phyloP scores from a whole-genome alignment of 2,113 vertebrate genomes.

The Hippotragus niger region DNA sequence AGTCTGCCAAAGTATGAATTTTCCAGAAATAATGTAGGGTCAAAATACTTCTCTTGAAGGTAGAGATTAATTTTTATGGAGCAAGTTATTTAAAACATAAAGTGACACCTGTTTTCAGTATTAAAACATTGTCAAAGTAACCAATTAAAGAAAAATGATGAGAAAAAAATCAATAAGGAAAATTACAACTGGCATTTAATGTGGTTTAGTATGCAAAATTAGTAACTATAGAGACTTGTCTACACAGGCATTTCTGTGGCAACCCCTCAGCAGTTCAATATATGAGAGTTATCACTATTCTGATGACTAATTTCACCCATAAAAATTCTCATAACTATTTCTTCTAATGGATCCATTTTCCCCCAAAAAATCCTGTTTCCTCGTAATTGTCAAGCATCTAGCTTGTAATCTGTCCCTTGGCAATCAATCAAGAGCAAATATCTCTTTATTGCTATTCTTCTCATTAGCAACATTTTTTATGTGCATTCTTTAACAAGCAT shows the following conservation, averaged over 20 bases:
- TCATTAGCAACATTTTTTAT: constrained; percentile 12
- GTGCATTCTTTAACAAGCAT: constrained; percentile 26
- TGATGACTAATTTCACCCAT: neutral
- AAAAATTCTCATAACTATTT: neutral
- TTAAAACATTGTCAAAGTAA: neutral
- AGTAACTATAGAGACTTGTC: neutral
- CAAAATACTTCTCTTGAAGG: neutral
- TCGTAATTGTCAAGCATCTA: neutral
- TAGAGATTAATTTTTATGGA: neutral
- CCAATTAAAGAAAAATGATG: neutral
- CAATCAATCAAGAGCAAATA: neutral
- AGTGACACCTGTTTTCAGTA: neutral
- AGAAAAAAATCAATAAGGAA: neutral
- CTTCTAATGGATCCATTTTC: neutral
- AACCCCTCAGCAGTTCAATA: neutral
- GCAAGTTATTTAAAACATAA: constrained; percentile 5
- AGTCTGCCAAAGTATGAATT: neutral
- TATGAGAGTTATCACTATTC: neutral
- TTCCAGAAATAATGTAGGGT: neutral
- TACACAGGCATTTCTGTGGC: neutral
- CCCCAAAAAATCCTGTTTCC: neutral
- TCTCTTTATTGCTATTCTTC: constrained; percentile 10
- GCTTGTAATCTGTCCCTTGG: neutral
- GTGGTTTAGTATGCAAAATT: neutral
- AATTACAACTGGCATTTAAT: neutral